phyloP scores from a whole-genome alignment of 1,140 invertebrate genomes.

The Achatina immaculata region DNA sequence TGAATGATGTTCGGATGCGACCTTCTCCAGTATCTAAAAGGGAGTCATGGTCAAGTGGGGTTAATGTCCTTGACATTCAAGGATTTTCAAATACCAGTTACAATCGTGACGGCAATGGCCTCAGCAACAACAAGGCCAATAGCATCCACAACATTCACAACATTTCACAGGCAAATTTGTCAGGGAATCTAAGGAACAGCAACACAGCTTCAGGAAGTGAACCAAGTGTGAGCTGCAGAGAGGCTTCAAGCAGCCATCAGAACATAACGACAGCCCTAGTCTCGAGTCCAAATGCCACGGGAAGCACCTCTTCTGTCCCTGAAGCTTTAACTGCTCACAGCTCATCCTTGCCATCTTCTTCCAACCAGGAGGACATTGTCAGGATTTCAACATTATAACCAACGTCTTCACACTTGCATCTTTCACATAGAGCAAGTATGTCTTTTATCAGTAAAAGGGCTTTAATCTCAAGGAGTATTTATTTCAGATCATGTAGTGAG shows the following conservation, averaged over 20 bases:
- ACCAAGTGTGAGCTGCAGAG: conserved; percentile 22
- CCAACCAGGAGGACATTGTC: conserved; percentile 21
- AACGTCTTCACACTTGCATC: background rate
- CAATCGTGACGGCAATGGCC: background rate
- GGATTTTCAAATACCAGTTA: conserved; percentile 30
- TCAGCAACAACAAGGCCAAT: conserved; percentile 27
- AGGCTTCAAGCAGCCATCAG: background rate
- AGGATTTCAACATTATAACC: conserved; percentile 34
- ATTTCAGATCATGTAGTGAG: no score
- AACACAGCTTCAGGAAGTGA: background rate
- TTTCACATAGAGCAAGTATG: background rate
- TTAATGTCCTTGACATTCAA: conserved; percentile 21
- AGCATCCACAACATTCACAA: conserved; percentile 31
- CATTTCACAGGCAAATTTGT: background rate
- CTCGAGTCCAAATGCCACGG: conserved; percentile 3
- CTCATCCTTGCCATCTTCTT: conserved; percentile 18
- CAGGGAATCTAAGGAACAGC: background rate
- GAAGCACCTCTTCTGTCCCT: conserved; percentile 19
- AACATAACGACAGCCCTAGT: conserved; percentile 25
- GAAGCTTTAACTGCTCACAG: background rate
- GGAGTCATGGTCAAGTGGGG: conserved; percentile 26
- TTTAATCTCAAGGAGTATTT: background rate
- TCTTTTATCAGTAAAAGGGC: background rate
- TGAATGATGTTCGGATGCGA: conserved; percentile 28
- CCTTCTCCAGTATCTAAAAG: conserved; percentile 2